Conservation (phyloP, 2,797 vertebrate genomes). For the Muscicapa comitata region DNA sequence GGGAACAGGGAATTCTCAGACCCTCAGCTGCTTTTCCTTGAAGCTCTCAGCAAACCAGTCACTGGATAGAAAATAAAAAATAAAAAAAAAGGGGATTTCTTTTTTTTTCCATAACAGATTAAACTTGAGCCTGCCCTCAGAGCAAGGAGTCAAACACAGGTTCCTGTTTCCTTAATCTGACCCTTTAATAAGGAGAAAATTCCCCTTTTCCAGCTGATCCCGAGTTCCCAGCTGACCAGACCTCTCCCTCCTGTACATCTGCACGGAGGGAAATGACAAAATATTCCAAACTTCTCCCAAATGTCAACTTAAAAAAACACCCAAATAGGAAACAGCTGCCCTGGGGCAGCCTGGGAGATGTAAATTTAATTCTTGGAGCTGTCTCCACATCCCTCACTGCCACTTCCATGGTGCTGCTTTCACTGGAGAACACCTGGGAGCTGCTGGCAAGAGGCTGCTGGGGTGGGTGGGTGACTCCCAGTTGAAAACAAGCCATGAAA, state of each 20-base stretch:
- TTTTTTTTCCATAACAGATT: no score
- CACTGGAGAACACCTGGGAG: slow-evolving; percentile 1
- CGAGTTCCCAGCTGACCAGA: neutral
- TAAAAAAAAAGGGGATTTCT: neutral
- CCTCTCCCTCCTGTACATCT: neutral
- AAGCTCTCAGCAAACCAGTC: neutral
- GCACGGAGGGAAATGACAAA: slow-evolving; percentile 26
- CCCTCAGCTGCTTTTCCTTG: neutral
- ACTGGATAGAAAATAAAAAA: neutral
- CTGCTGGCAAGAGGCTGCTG: neutral
- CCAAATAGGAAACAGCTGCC: slow-evolving; percentile 50
- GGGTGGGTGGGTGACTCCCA: neutral
- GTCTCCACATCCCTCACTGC: slow-evolving; percentile 28
- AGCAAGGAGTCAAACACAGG: neutral
- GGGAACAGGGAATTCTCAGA: neutral
- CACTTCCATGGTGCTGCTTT: slow-evolving; percentile 8
- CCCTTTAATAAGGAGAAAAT: neutral
- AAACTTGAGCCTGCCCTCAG: neutral
- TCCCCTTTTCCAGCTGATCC: neutral
- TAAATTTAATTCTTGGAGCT: slow-evolving; percentile 24
- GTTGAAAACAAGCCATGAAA: neutral
- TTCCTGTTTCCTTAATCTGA: neutral
- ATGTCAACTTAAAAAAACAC: slow-evolving; percentile 26
- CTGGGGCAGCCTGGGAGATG: neutral
- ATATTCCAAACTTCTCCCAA: slow-evolving; percentile 25